Evolutionary conservation across 2,888 invertebrate genomes (phyloP), one percentile per base, ranked within the genome.

Genomic region (Spodoptera exigua): DNA sequence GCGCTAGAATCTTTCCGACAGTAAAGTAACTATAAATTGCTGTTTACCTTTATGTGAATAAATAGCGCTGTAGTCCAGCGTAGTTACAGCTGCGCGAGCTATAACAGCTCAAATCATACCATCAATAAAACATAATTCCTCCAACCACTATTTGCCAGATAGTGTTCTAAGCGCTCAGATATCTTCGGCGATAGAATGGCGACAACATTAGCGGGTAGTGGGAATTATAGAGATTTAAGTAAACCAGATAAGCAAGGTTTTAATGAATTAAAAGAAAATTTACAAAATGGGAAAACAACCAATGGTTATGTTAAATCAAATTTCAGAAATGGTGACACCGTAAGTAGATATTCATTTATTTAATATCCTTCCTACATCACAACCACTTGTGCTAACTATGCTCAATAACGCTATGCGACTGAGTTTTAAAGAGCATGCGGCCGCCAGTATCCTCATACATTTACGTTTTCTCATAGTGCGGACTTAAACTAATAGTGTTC

Each of bases 261-360:
- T 71, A 83, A 83, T 54, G 83, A 75, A 56, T 81, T 77, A 51
- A 80, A 81, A 40, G 77, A 70, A 57, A 85, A 80, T 51, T 53
- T 77, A 53, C 5, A 67, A 40, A 93, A 90, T 83, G 89, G 88
- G 47, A 90, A 86, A 80, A 46, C 81, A 18, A 79, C 71, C 17
- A 73, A 93, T 82, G 91, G 92, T 51, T 84, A 79, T 65, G 64
- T 76, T 49, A 91, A 89, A 66, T 73, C 84, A 14, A 59, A 75
- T 66, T 37, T 75, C 57, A 78, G 65, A 48, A 90, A 92, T 83
- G 89, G 88, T 54, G 71, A 83, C 54, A 71, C 67, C 63, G 93
- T 93, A 74, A 93, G 92, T 92, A 81, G 62, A 76, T 66, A 62
- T 68, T 74, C 52, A 74, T 77, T 80, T 81, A 79, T 76, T 81